Evolutionary conservation across 2,888 invertebrate species (phyloP), one percentile per base, ranked within the genome.

Genomic region (Sinohyriopsis cumingii): DNA sequence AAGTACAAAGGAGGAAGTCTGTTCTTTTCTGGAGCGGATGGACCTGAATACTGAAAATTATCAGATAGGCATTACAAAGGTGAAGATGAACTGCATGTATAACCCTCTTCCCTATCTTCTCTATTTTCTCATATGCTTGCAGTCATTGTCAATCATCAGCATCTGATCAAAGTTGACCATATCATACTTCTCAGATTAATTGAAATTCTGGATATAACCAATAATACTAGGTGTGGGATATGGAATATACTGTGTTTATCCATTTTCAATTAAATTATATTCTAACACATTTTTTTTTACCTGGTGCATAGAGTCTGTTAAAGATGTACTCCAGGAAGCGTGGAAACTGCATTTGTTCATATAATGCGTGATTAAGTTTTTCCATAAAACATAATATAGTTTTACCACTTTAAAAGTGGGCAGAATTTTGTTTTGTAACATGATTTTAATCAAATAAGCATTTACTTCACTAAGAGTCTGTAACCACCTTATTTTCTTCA

Each of bases 31-130:
- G 64, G 92, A 94, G 15, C 95, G 94, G 12, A 92, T 96, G 76
- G 95, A 96, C 89, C 92, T 97, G 77, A 95, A 97, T 88, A 92
- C 94, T 73, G 95, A 95, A 88, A 96, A 97, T 90, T 96, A 96
- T 91, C 97, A 98, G 91, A 92, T 97, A 79, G 95, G 95, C 67
- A 93, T 93, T 69, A 95, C 94, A 24, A 98, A 98, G 92, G 95
- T 91, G 68, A 12, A 67, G 45, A 45, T 45, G 15, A 45, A 45
- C 15, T 45, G 45, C 45, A 45, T 12, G 45, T 45, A 45, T 45
- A 45, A 15, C 45, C 45, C 3, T 45, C 45, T 15, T 45, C 3
- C 45, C 12, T 7, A 7, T 45, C 15, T 45, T 45, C 45, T 45
- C 3, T 45, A 45, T 45, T 45, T 45, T 45, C 33, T 45, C 45